A percentile compares a stretch with the other conserved stretches of the same genome.
Conservation (phyloP, 2,888 invertebrate species). For the Autographa pulchrina region DNA sequence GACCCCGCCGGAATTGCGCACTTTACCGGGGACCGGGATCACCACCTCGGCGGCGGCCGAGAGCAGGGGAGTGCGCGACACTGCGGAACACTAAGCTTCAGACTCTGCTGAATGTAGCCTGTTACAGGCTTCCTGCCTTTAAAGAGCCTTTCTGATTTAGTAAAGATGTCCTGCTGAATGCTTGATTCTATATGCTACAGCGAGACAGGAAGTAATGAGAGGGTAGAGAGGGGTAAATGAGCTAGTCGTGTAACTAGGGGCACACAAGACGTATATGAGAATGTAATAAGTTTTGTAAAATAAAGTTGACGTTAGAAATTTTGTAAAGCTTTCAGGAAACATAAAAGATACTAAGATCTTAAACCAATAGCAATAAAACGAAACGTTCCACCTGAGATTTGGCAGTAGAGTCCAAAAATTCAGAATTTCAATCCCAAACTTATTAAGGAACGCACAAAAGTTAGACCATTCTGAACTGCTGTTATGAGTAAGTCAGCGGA, state of each 20-base stretch:
- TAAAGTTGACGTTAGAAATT: background rate
- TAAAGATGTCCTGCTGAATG: conserved; percentile 26
- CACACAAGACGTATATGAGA: conserved; percentile 17
- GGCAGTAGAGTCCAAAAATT: background rate
- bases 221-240: conserved; percentile 26
- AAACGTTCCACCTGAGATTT: background rate
- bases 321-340: background rate
- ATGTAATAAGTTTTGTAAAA: background rate
- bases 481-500: conserved; percentile 49
- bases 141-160: background rate
- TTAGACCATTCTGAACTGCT: conserved; percentile 57
- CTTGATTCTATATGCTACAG: conserved; percentile 40
- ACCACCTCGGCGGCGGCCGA: conserved; percentile 77
- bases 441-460: conserved; percentile 41
- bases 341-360: background rate
- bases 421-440: conserved; percentile 18
- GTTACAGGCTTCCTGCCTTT: background rate
- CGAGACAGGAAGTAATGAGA: conserved; percentile 35
- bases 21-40: conserved; percentile 84
- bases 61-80: conserved; percentile 60
- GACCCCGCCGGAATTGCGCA: conserved; percentile 77
- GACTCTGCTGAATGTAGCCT: conserved; percentile 33
- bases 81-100: conserved; percentile 70
- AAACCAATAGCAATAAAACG: background rate
- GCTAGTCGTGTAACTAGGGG: conserved; percentile 29